Percentiles rank a stretch among this genome's conserved stretches.
These are phyloP conservation scores for Craterocephalus amniculus DNA, from an alignment of 2,797 vertebrate genomes.

Conservation along the genomic window DNA sequence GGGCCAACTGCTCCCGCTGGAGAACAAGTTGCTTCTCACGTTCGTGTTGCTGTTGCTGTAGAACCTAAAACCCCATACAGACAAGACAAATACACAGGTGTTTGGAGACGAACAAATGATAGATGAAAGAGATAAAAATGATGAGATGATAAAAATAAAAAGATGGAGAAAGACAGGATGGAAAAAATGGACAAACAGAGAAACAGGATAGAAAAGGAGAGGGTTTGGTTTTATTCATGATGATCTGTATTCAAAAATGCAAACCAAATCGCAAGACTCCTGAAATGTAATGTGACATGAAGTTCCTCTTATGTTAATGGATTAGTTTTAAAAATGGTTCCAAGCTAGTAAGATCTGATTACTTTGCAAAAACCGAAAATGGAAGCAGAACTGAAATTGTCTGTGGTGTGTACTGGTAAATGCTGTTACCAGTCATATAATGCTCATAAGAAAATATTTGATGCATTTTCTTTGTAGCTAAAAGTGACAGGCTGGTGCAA, in stretches of 20 bases:
- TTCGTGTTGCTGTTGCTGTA: slow-evolving; percentile 97
- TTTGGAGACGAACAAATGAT: slow-evolving; percentile 11
- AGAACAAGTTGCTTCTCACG: slow-evolving; percentile 93
- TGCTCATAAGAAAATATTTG: slow-evolving; percentile 51
- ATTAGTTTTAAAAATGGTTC: slow-evolving; percentile 68
- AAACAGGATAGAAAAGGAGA: slow-evolving; percentile 38
- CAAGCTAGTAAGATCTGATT: slow-evolving; percentile 60
- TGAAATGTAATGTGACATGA: slow-evolving; percentile 51
- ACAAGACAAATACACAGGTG: slow-evolving; percentile 12
- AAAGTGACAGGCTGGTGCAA: slow-evolving; percentile 64
- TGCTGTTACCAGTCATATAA: slow-evolving; percentile 57
- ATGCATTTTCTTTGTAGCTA: slow-evolving; percentile 60
- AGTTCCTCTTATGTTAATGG: slow-evolving; percentile 54
- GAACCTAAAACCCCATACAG: slow-evolving; percentile 76
- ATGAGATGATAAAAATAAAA: slow-evolving; percentile 18
- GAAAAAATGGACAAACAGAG: slow-evolving; percentile 11
- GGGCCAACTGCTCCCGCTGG: slow-evolving; percentile 95
- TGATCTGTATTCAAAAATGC: slow-evolving; percentile 35
- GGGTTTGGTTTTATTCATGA: slow-evolving; percentile 25
- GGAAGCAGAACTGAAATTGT: slow-evolving; percentile 69
- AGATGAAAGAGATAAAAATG: background rate
- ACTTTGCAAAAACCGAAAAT: slow-evolving; percentile 56
- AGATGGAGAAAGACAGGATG: slow-evolving; percentile 18
- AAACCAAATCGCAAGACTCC: slow-evolving; percentile 40
- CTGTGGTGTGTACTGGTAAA: slow-evolving; percentile 55